Percentiles rank a stretch among this genome's conserved stretches.
Evolutionary conservation across 2,113 vertebrate species (phyloP).

Genomic region (Channa maculata): DNA sequence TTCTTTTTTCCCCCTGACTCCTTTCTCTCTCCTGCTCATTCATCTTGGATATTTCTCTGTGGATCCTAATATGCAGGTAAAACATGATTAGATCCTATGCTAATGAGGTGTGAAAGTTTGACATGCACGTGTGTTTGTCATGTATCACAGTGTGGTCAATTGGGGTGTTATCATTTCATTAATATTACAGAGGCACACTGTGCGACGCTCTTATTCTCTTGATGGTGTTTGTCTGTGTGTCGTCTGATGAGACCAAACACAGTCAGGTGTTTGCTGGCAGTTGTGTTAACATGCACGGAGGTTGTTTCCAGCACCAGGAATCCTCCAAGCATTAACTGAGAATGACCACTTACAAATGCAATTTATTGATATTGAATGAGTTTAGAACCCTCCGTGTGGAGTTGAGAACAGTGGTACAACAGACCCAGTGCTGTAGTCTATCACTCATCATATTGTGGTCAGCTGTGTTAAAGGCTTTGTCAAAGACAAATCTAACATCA

Average conservation of each 20-base stretch:
- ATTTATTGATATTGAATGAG: too few species aligned
- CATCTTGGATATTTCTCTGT: not conserved
- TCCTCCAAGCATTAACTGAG: slow-evolving; percentile 11
- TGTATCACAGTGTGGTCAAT: too few species aligned
- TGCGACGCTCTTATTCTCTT: too few species aligned
- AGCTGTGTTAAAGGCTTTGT: too few species aligned
- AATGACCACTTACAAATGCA: not conserved
- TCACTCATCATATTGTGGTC: too few species aligned
- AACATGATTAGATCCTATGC: not conserved
- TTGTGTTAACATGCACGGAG: slow-evolving; percentile 8
- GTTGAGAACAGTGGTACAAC: too few species aligned
- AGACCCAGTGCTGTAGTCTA: too few species aligned
- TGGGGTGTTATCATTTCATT: too few species aligned
- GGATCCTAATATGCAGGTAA: slow-evolving; percentile 24
- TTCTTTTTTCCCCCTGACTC: not conserved
- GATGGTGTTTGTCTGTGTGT: too few species aligned
- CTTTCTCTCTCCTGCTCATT: slow-evolving; percentile 1
- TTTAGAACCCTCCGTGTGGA: too few species aligned
- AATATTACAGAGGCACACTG: too few species aligned
- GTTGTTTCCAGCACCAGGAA: not conserved
- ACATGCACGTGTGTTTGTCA: not conserved
- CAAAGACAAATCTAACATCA: too few species aligned
- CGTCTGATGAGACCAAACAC: not conserved
- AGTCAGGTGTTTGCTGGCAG: not conserved
- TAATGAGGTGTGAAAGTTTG: not conserved